These are phyloP conservation scores for Scomber japonicus DNA, from an alignment of 2,113 vertebrate genomes.

Conservation along the genomic window DNA sequence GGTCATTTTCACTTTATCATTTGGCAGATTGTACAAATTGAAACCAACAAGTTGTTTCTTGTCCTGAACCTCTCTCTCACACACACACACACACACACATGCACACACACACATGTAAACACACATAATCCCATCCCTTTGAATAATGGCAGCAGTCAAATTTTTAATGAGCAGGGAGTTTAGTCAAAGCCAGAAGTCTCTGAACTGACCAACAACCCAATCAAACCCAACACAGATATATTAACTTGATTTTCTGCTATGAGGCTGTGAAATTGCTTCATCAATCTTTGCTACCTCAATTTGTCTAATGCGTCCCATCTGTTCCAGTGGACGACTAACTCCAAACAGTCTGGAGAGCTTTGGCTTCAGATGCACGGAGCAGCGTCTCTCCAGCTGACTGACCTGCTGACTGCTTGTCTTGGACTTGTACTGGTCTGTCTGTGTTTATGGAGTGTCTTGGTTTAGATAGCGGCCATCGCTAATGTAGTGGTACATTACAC, in stretches of 20 bases:
- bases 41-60: not conserved
- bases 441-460: conserved; percentile 61
- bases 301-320: conserved; percentile 56
- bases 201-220: conserved; percentile 26
- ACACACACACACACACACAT: not conserved
- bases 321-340: conserved; percentile 18
- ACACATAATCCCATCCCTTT: not conserved
- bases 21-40: not conserved
- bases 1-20: not conserved
- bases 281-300: conserved; percentile 41
- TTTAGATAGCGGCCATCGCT: conserved; percentile 25
- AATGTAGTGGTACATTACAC: conserved; percentile 7
- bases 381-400: conserved; percentile 45
- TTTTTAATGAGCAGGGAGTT: conserved; percentile 38
- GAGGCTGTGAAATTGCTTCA: conserved; percentile 37
- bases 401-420: conserved; percentile 65
- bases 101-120: not conserved
- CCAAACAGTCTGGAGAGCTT: conserved; percentile 48
- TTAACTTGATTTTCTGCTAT: conserved; percentile 18
- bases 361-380: conserved; percentile 39
- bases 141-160: conserved; percentile 44
- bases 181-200: conserved; percentile 2
- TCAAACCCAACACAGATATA: conserved; percentile 29
- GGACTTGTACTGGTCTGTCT: conserved; percentile 58
- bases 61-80: not conserved